Base-by-base conservation (phyloP, 2,888 invertebrate species). In the Deilephila porcellus region DNA sequence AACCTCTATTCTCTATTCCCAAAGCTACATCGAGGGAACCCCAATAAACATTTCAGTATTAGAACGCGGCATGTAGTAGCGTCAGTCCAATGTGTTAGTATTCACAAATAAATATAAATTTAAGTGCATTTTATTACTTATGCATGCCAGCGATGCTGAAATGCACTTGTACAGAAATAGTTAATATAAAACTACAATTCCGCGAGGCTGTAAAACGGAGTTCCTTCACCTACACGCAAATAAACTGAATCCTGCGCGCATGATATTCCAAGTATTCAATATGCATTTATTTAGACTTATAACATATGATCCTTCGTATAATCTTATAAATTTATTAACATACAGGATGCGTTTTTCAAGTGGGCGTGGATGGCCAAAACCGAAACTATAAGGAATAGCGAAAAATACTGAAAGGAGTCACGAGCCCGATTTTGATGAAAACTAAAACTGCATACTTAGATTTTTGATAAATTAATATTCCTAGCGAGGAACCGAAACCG, bases 91-190 rank as follows among this genome's bases (percentile, higher is more conserved):
- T 73, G 34, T 73, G 37, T 52, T 37, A 4, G 3, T 45, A 56
- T 25, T 62, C 45, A 37, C 53, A 70, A 74, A 74, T 70, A 72
- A 67, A 74, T 74, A 72, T 70, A 67, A 82, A 84, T 89, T 88
- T 87, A 85, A 85, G 83, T 81, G 85, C 83, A 87, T 86, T 91
- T 91, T 90, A 91, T 88, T 79, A 85, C 85, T 79, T 78, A 79
- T 84, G 83, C 62, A 70, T 37, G 67, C 72, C 85, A 82, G 79
- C 78, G 78, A 81, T 82, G 81, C 81, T 60, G 80, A 82, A 84
- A 84, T 81, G 82, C 80, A 79, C 80, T 81, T 74, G 73, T 77
- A 82, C 86, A 78, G 78, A 85, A 86, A 88, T 86, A 85, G 83
- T 76, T 83, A 83, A 63, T 79, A 79, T 80, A 80, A 76, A 82